phyloP scores from a whole-genome alignment of 2,888 invertebrate species.

The Drosophila parthenogenetica region DNA sequence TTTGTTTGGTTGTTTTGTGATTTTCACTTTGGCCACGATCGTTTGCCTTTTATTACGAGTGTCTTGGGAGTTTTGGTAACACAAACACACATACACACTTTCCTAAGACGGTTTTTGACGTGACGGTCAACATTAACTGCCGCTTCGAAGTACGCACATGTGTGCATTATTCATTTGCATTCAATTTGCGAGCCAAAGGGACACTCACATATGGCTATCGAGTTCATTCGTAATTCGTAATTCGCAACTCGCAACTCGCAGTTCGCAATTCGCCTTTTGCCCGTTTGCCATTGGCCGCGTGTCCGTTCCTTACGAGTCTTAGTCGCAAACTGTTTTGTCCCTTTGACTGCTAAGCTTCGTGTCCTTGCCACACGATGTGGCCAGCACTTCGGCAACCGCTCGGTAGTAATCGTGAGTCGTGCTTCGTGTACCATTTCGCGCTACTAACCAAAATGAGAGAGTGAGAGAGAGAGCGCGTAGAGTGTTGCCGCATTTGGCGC shows the following conservation, averaged over 20 bases:
- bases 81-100: constrained; percentile 18
- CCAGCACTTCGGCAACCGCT: constrained; percentile 35
- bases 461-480: constrained; percentile 22
- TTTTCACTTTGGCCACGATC: constrained; percentile 59
- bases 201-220: constrained; percentile 43
- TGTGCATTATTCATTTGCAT: constrained; percentile 42
- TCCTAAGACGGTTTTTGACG: background rate
- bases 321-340: constrained; percentile 82
- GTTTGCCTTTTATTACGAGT: constrained; percentile 17
- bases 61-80: constrained; percentile 20
- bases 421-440: constrained; percentile 37
- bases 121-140: background rate
- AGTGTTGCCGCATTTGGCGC: constrained; percentile 72
- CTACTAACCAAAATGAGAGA: constrained; percentile 4
- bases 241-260: constrained; percentile 33
- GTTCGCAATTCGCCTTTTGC: constrained; percentile 47
- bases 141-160: background rate
- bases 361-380: constrained; percentile 45
- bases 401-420: constrained; percentile 31
- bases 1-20: constrained; percentile 21
- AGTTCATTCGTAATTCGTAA: constrained; percentile 42
- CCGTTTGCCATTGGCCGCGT: constrained; percentile 71
- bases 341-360: constrained; percentile 49
- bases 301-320: constrained; percentile 82
- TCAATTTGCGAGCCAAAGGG: constrained; percentile 33